These are phyloP conservation scores for Ephydatia muelleri DNA, from an alignment of 37 sponge, comb jelly and placozoan species.

Conservation along the genomic window DNA sequence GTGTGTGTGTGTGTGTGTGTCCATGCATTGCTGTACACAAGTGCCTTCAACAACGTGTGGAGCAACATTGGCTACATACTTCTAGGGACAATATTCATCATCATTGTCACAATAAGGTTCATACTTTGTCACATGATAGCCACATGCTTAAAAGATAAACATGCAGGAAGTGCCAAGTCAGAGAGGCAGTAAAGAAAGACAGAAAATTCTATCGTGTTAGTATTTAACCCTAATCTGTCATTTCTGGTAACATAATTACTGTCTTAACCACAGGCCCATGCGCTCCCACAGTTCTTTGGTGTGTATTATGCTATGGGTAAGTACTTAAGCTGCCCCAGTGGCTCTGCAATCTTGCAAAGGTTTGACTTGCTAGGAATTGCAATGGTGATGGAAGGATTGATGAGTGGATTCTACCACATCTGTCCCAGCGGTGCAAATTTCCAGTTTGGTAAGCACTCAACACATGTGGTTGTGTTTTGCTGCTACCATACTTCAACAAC, in stretches of 20 bases:
- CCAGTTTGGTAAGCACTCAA: constrained; percentile 80
- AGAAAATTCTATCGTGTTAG: constrained; percentile 30
- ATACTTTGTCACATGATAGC: neutral
- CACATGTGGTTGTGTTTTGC: neutral
- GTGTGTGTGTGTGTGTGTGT: constrained; percentile 26
- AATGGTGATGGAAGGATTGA: constrained; percentile 71
- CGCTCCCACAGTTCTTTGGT: constrained; percentile 89
- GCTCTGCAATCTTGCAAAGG: neutral
- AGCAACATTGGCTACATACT: constrained; percentile 67
- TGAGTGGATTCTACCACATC: constrained; percentile 91
- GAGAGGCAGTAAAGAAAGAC: neutral
- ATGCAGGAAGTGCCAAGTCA: constrained; percentile 15
- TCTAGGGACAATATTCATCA: constrained; percentile 77
- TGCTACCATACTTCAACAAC: neutral
- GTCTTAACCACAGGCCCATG: constrained; percentile 24
- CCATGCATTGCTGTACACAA: neutral
- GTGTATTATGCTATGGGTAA: constrained; percentile 83
- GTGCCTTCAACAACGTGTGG: neutral
- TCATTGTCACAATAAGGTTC: constrained; percentile 44
- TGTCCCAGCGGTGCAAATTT: constrained; percentile 89
- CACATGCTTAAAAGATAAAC: neutral
- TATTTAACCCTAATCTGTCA: neutral
- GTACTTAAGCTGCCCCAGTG: neutral
- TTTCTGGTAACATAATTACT: neutral
- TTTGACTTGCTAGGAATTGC: constrained; percentile 41